These are phyloP conservation scores for Perca fluviatilis DNA, from an alignment of 2,113 vertebrate genomes.

Conservation along the genomic window DNA sequence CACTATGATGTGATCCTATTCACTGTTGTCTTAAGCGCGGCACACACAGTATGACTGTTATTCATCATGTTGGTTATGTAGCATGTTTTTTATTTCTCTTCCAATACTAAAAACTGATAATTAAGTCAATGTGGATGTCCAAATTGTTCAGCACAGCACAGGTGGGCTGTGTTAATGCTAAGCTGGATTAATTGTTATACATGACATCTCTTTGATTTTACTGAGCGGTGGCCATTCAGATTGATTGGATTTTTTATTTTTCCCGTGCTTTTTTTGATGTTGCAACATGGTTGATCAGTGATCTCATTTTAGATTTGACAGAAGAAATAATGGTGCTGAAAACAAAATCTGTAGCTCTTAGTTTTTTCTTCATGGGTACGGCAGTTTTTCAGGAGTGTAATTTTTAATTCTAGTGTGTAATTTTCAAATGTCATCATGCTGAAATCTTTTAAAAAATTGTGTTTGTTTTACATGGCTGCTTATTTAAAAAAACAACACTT, in stretches of 20 bases:
- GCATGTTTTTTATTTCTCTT: conserved; percentile 31
- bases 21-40: conserved; percentile 72
- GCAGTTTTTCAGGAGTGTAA: conserved; percentile 32
- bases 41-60: conserved; percentile 71
- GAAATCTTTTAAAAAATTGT: not conserved
- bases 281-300: not conserved
- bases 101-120: not conserved
- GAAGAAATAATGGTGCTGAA: conserved; percentile 59
- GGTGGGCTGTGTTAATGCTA: not conserved
- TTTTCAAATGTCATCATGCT: conserved; percentile 41
- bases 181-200: conserved; percentile 18
- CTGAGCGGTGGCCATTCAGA: conserved; percentile 3
- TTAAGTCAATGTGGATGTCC: conserved; percentile 10
- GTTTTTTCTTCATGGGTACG: conserved; percentile 27
- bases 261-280: not conserved
- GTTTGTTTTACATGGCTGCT: conserved; percentile 26
- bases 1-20: conserved; percentile 37
- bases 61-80: conserved; percentile 52
- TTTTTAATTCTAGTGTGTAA: conserved; percentile 40
- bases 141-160: not conserved
- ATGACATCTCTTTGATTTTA: conserved; percentile 12
- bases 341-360: conserved; percentile 20
- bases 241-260: not conserved
- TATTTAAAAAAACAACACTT: conserved; percentile 17
- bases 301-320: conserved; percentile 23